Percentiles rank a stretch among this genome's conserved stretches.
Evolutionary conservation across 2,797 vertebrate species (phyloP).

Genomic region (Cyclopterus lumpus): DNA sequence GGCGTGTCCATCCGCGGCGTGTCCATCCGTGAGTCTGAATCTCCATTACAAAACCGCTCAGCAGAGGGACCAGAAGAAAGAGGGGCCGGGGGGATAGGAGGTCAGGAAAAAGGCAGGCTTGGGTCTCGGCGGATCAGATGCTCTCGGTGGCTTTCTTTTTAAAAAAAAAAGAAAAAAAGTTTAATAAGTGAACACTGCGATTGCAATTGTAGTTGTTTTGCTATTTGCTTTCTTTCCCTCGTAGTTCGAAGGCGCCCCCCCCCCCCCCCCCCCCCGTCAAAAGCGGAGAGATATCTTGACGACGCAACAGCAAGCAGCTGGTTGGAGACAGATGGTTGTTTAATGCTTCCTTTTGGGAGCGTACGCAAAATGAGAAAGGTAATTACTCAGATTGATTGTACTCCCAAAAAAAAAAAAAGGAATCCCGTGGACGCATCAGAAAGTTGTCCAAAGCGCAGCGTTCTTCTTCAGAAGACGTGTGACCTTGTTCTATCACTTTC

Average conservation of each 20-base stretch:
- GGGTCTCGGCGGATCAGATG: not conserved
- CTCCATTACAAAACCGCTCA: conserved; percentile 56
- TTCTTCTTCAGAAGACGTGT: not conserved
- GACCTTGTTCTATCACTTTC: not conserved
- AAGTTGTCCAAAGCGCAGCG: not conserved
- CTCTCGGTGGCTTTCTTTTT: too few relatives aligned
- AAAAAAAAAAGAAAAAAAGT: too few relatives aligned
- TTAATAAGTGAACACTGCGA: not conserved
- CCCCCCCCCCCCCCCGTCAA: too few relatives aligned
- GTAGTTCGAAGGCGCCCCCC: not conserved
- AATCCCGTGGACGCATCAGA: not conserved
- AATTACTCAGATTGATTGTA: conserved; percentile 26
- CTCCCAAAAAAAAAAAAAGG: too few relatives aligned
- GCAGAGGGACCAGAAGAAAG: conserved; percentile 29
- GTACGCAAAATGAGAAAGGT: conserved; percentile 2
- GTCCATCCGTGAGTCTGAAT: conserved; percentile 70
- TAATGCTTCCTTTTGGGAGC: conserved; percentile 11
- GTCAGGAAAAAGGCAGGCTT: not conserved
- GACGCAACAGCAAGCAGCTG: conserved; percentile 10
- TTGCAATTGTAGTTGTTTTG: not conserved
- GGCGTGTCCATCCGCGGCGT: too few relatives aligned
- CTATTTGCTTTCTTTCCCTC: not conserved
- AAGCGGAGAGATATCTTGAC: not conserved
- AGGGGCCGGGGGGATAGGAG: not conserved
- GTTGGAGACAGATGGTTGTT: conserved; percentile 25